Base-by-base conservation (phyloP, 2,113 vertebrate genomes). In the Variabilichromis moorii region DNA sequence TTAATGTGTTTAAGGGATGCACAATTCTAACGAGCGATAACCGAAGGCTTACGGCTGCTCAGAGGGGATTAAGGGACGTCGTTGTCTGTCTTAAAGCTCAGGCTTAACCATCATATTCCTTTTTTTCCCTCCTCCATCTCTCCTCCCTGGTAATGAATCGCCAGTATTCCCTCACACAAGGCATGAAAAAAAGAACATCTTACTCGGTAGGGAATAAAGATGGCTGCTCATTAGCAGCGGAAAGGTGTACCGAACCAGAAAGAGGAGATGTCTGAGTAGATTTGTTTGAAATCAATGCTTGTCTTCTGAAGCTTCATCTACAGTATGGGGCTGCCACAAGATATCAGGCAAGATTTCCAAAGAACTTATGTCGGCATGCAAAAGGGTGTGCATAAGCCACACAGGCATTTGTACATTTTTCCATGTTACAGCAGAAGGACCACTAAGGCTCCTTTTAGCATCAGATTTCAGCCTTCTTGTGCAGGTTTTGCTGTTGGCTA, bases 1-100 rank as follows among this genome's bases (percentile, higher is more conserved):
- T 95, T 97, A 96, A 97, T 96, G 96, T 96, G 90, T 97, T 96
- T 95, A 96, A 96, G 92, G 95, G 93, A 96, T 92, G 93, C 94
- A 92, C 95, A 95, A 96, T 96, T 96, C 95, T 94, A 96, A 96
- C 73, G 91, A 94, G 94, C n/a, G 95, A 96, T 96, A 97, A 96
- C 88, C 89, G 76, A 90, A 91, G 94, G 95, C 94, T 96, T 96
- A 95, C 84, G 90, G 95, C 93, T 95, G 96, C 95, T 96, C 95
- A 95, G 93, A 95, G 91, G 90, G 96, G 95, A 96, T 97, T 96
- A 96, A 61, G 82, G 82, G 88, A 93, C 93, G 90, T 94, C 84
- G 95, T 91, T 95, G 95, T 95, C 95, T 95, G 94, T 96, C 95
- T 95, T 94, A 92, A 91, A 94, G 94, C 90, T 92, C 93, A 80